Percentiles rank a stretch among this genome's conserved stretches.
These are phyloP conservation scores for Parelbella ahira DNA, from an alignment of 2,888 invertebrate species.

Conservation along the genomic window DNA sequence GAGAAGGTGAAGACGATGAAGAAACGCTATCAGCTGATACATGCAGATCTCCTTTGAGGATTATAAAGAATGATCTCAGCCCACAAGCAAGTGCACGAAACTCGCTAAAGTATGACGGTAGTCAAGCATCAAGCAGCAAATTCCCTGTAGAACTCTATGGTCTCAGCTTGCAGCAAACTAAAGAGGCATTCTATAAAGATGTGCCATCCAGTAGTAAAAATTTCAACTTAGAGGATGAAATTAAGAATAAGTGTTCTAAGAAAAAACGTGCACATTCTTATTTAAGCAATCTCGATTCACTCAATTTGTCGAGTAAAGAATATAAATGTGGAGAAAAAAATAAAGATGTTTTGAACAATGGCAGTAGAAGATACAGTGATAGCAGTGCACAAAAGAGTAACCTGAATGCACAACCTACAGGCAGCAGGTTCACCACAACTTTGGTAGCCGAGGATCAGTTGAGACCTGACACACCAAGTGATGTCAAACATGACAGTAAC, in stretches of 20 bases:
- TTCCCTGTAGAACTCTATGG: conserved; percentile 52
- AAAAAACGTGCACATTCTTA: conserved; percentile 39
- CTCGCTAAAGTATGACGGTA: conserved; percentile 36
- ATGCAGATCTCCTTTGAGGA: conserved; percentile 56
- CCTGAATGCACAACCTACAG: conserved; percentile 37
- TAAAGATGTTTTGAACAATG: conserved; percentile 59
- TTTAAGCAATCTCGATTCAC: conserved; percentile 47
- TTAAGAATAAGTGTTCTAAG: conserved; percentile 52
- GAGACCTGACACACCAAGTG: no score
- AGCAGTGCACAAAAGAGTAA: conserved; percentile 60
- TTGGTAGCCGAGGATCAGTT: conserved; percentile 57
- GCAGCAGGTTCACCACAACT: conserved; percentile 67
- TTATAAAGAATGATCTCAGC: conserved; percentile 62
- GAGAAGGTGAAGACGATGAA: conserved; percentile 81
- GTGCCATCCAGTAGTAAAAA: conserved; percentile 70
- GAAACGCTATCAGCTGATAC: conserved; percentile 79
- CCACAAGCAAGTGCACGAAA: conserved; percentile 38
- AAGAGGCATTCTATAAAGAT: conserved; percentile 63
- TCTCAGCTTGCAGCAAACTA: conserved; percentile 58
- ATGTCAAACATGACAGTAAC: conserved; percentile 46
- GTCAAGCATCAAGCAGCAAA: conserved; percentile 48
- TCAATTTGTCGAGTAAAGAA: conserved; percentile 51
- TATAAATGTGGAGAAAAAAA: conserved; percentile 44
- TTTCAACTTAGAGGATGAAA: conserved; percentile 55
- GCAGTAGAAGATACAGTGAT: conserved; percentile 63